Evolutionary conservation across 64 coral and sea anemone species (phyloP).

Genomic region (Pocillopora damicornis): DNA sequence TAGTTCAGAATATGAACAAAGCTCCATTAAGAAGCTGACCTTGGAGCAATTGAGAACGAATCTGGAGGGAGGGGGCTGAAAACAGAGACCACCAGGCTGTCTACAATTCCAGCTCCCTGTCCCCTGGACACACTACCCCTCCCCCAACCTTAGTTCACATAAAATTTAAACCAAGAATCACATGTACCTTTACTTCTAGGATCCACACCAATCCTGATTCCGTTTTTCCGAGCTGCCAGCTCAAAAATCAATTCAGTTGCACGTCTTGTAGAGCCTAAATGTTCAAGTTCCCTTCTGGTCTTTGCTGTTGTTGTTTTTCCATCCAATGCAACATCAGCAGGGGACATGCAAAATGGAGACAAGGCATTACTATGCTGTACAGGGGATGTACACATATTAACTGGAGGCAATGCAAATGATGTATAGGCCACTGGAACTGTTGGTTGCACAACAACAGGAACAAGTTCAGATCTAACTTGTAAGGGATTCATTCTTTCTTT

Average conservation of each 20-base stretch:
- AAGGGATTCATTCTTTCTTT: constrained; percentile 13
- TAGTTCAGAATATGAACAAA: too few relatives aligned
- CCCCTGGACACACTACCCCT: background rate
- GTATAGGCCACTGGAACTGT: background rate
- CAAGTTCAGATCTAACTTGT: background rate
- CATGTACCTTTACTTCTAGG: background rate
- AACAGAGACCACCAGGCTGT: too few relatives aligned
- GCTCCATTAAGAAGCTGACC: too few relatives aligned
- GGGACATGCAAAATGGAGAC: background rate
- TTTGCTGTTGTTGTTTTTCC: background rate
- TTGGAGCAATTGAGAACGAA: too few relatives aligned
- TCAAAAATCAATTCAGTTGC: background rate
- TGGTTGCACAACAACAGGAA: background rate
- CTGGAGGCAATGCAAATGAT: background rate
- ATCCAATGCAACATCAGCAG: background rate
- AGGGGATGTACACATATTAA: background rate
- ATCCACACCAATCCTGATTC: constrained; percentile 12
- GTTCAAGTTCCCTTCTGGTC: constrained; percentile 7
- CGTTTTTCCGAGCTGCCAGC: constrained; percentile 25
- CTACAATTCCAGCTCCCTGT: too few relatives aligned
- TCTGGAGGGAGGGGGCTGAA: too few relatives aligned
- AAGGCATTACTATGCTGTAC: background rate
- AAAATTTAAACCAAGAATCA: background rate
- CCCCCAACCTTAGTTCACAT: background rate
- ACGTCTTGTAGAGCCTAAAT: background rate